phyloP scores from a whole-genome alignment of 2,113 vertebrate species.

The Dunckerocampus dactyliophorus region DNA sequence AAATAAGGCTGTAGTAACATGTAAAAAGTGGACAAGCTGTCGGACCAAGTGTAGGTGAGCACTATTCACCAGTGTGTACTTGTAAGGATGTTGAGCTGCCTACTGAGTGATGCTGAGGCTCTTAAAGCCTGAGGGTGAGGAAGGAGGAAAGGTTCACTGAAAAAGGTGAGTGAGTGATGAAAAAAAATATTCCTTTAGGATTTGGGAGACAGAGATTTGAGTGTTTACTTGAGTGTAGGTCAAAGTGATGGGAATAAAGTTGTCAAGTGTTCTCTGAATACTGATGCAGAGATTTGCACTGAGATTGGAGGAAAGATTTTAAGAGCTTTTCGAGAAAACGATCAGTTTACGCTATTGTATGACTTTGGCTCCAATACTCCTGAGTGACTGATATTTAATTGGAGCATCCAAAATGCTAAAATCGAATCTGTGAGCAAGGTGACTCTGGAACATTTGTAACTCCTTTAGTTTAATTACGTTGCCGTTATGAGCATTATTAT shows the following conservation, averaged over 20 bases:
- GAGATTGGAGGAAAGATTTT: background rate
- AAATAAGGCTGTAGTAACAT: no score
- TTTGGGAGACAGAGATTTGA: background rate
- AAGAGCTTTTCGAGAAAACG: no score
- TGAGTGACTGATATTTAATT: background rate
- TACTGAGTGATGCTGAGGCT: conserved; percentile 8
- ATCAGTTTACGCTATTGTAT: no score
- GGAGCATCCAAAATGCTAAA: no score
- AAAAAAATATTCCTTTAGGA: conserved; percentile 11
- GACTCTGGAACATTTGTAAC: background rate
- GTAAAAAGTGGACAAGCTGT: conserved; percentile 72
- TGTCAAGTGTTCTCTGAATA: conserved; percentile 7
- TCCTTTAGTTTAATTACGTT: background rate
- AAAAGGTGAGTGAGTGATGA: conserved; percentile 10
- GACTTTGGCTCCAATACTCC: background rate
- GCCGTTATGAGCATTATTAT: conserved; percentile 8
- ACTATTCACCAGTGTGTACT: conserved; percentile 70
- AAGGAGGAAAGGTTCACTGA: background rate
- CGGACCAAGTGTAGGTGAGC: conserved; percentile 81
- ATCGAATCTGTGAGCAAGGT: background rate
- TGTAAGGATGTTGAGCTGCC: conserved; percentile 3
- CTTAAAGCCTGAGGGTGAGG: conserved; percentile 25
- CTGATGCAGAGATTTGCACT: background rate
- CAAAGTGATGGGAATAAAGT: conserved; percentile 12
- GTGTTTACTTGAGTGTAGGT: conserved; percentile 7